A percentile compares a stretch with the other conserved stretches of the same genome.
Evolutionary conservation across 2,797 vertebrate species (phyloP).

Genomic region (Ispidina lecontei): DNA sequence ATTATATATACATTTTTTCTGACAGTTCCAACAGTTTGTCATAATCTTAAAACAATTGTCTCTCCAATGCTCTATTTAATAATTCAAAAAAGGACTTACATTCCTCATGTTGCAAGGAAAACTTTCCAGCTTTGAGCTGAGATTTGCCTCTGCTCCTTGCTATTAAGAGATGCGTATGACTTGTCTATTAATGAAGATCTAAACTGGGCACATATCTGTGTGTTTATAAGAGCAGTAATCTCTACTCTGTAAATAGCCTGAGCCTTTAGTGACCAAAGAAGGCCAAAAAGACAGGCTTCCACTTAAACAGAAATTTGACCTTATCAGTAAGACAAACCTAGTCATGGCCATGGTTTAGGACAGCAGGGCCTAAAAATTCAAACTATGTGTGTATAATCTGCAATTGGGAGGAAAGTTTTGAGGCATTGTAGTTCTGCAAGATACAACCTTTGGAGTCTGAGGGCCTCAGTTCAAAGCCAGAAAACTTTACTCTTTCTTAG

Average conservation of each 20-base stretch:
- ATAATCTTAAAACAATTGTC: neutral
- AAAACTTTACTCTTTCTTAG: fast-evolving
- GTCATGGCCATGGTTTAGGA: neutral
- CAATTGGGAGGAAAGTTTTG: neutral
- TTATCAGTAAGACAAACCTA: neutral
- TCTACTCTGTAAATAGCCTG: neutral
- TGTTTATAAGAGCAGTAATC: neutral
- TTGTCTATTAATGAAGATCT: neutral
- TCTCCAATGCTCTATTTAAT: neutral
- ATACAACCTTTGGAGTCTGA: neutral
- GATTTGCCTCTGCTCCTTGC: neutral
- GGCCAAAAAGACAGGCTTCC: neutral
- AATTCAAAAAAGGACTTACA: fast-evolving
- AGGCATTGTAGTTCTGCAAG: neutral
- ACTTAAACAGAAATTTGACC: neutral
- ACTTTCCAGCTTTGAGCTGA: neutral
- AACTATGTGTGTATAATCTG: neutral
- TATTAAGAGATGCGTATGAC: neutral
- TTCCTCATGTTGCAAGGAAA: neutral
- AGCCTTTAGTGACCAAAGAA: neutral
- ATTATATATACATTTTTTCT: neutral
- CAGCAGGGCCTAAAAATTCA: neutral
- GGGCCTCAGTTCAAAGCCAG: neutral
- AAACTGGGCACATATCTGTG: fast-evolving
- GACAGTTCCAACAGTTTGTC: neutral